Conservation (phyloP, 2,888 invertebrate genomes). For the Agonum fuliginosum region DNA sequence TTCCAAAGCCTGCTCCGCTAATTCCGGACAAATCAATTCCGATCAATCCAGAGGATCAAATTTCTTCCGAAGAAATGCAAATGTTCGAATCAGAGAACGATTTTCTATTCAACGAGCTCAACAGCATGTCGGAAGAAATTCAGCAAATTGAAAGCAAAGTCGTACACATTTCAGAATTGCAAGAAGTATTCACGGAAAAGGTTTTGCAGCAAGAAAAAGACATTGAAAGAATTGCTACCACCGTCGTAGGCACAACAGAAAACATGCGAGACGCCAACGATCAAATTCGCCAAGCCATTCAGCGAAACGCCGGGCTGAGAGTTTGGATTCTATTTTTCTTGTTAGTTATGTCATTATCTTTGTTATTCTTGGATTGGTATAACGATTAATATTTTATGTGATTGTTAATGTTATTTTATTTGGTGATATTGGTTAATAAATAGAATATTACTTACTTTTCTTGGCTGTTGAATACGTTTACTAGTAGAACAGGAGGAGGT, state of each 20-base stretch:
- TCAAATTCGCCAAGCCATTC: slow-evolving; percentile 97
- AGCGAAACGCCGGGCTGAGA: slow-evolving; percentile 95
- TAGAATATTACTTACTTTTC: slow-evolving; percentile 54
- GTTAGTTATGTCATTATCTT: slow-evolving; percentile 95
- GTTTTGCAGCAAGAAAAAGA: slow-evolving; percentile 95
- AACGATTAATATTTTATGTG: slow-evolving; percentile 80
- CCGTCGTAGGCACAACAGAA: slow-evolving; percentile 93
- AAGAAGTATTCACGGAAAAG: slow-evolving; percentile 97
- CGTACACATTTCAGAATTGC: slow-evolving; percentile 94
- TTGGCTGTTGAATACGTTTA: slow-evolving; percentile 52
- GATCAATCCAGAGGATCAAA: slow-evolving; percentile 78
- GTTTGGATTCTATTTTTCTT: slow-evolving; percentile 97
- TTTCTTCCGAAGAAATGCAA: slow-evolving; percentile 92
- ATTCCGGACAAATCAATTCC: slow-evolving; percentile 71
- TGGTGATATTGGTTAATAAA: slow-evolving; percentile 9
- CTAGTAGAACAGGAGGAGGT: slow-evolving; percentile 49
- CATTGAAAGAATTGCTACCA: slow-evolving; percentile 91
- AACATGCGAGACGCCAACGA: slow-evolving; percentile 98
- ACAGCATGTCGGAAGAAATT: slow-evolving; percentile 92
- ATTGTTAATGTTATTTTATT: neutral
- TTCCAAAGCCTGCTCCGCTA: slow-evolving; percentile 66
- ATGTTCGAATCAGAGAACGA: slow-evolving; percentile 95
- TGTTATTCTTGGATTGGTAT: slow-evolving; percentile 99
- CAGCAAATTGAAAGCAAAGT: slow-evolving; percentile 94
- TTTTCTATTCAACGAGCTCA: slow-evolving; percentile 89